Percentiles rank a stretch among this genome's conserved stretches.
These are phyloP conservation scores for Amphipoea oculea DNA, from an alignment of 2,888 invertebrate genomes.

Conservation along the genomic window DNA sequence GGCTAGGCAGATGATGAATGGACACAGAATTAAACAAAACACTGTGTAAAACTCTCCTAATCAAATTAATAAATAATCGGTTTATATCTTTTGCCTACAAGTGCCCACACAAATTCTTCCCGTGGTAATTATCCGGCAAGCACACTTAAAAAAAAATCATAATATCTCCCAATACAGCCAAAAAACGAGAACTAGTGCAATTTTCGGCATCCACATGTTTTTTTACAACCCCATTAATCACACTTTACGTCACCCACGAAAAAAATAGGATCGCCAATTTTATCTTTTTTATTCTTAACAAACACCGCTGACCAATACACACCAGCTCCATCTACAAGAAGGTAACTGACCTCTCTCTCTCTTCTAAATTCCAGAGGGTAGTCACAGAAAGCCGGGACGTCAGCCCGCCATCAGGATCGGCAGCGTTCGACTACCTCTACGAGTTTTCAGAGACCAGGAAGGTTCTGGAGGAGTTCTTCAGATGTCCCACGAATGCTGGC, in stretches of 20 bases:
- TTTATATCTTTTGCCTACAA: neutral
- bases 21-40: neutral
- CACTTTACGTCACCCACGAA: conserved; percentile 4
- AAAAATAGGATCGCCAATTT: neutral
- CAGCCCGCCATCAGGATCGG: conserved; percentile 84
- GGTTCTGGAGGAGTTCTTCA: conserved; percentile 97
- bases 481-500: conserved; percentile 92
- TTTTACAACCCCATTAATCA: neutral
- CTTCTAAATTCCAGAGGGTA: conserved; percentile 81
- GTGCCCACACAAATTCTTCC: neutral
- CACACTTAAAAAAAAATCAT: neutral
- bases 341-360: neutral
- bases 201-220: neutral
- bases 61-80: neutral
- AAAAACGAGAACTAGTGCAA: neutral
- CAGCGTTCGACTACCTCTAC: conserved; percentile 96
- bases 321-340: neutral
- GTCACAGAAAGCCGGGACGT: conserved; percentile 87
- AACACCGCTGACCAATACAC: neutral
- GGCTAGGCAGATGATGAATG: no score
- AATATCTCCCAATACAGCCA: neutral
- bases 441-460: conserved; percentile 98
- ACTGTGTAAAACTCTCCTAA: neutral
- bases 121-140: neutral
- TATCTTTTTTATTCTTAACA: neutral